Conservation (phyloP, 2,888 invertebrate genomes). For the Drosophila meridiana region DNA sequence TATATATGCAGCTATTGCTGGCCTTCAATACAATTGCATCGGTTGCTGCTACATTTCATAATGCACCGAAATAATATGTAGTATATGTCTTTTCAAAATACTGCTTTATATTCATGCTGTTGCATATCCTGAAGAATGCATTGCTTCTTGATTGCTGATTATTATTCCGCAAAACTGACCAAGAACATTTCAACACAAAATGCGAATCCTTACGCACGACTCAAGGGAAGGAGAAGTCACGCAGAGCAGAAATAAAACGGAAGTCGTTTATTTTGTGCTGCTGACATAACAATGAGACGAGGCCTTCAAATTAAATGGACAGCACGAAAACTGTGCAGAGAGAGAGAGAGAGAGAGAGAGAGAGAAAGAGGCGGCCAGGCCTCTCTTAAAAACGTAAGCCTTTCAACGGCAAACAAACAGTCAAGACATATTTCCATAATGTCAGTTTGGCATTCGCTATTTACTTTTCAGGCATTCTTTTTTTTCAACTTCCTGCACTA, state of each 20-base stretch:
- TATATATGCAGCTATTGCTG: too few relatives aligned
- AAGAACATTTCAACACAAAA: slow-evolving; percentile 21
- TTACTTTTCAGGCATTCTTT: slow-evolving; percentile 19
- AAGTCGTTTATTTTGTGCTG: slow-evolving; percentile 61
- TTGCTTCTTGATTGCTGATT: slow-evolving; percentile 15
- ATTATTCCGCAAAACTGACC: slow-evolving; percentile 26
- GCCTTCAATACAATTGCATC: background rate
- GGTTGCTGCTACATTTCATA: background rate
- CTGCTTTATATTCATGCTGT: slow-evolving; percentile 5
- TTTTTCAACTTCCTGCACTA: slow-evolving; percentile 38
- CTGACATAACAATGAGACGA: slow-evolving; percentile 61
- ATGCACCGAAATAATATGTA: background rate
- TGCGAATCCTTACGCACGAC: slow-evolving; percentile 40
- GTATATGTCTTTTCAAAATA: slow-evolving; percentile 1
- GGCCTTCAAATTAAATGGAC: slow-evolving; percentile 56
- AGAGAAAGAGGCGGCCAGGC: background rate
- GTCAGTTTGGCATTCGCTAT: slow-evolving; percentile 37
- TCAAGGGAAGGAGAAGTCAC: background rate
- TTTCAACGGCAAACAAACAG: slow-evolving; percentile 1
- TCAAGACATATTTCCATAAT: slow-evolving; percentile 34
- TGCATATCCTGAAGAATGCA: slow-evolving; percentile 30
- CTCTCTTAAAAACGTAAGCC: slow-evolving; percentile 7
- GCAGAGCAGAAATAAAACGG: slow-evolving; percentile 39
- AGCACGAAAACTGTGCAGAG: background rate
- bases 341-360: background rate